Conservation (phyloP, 2,113 vertebrate genomes). For the Dicrurus megarhynchus region DNA sequence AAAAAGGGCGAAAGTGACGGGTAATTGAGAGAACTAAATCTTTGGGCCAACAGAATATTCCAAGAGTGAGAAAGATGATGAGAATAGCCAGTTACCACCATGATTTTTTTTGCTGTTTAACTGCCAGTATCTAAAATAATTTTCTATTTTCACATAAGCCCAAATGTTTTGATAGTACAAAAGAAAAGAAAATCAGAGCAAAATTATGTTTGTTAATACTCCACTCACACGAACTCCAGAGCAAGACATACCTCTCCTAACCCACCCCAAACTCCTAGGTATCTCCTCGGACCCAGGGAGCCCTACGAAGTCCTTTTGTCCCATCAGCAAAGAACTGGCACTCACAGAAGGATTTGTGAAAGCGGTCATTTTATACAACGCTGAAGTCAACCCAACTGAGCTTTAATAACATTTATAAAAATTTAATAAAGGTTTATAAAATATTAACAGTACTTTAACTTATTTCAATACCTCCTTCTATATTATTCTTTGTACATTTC, state of each 20-base stretch:
- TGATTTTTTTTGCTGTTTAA: neutral
- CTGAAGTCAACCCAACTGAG: conserved; percentile 41
- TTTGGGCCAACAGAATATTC: neutral
- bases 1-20: neutral
- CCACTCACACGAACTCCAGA: neutral
- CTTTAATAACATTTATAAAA: conserved; percentile 70
- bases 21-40: neutral
- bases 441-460: conserved; percentile 68
- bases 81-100: neutral
- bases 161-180: neutral
- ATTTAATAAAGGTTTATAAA: conserved; percentile 70
- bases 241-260: neutral
- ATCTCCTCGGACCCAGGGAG: neutral
- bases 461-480: conserved; percentile 51
- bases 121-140: neutral
- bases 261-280: neutral
- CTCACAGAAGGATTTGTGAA: conserved; percentile 16
- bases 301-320: neutral
- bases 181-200: neutral
- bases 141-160: neutral
- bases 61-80: neutral
- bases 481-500: conserved; percentile 62
- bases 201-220: neutral
- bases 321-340: neutral
- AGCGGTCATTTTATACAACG: neutral